Evolutionary conservation across 2,797 vertebrate genomes (phyloP).

Genomic region (Crax fasciolata): DNA sequence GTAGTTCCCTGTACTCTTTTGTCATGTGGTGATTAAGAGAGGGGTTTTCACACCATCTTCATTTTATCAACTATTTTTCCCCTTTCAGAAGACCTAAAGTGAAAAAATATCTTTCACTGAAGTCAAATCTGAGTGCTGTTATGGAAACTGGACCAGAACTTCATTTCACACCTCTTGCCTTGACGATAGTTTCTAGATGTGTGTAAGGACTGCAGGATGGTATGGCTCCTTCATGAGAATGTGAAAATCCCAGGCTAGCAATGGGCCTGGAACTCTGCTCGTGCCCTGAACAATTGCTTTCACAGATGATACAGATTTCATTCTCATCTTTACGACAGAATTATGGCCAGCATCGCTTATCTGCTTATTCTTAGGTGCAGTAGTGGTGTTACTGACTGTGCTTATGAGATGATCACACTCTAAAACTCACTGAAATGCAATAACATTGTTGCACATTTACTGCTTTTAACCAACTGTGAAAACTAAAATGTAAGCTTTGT

Average conservation of each 20-base stretch:
- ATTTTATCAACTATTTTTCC: not conserved
- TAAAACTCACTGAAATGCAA: slow-evolving; percentile 50
- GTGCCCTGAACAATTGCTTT: not conserved
- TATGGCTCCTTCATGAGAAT: not conserved
- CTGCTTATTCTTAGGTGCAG: not conserved
- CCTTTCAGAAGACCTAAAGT: not conserved
- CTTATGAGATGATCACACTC: not conserved
- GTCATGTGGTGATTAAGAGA: not conserved
- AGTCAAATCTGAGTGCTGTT: not conserved
- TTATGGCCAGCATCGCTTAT: not conserved
- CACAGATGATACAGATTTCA: not conserved
- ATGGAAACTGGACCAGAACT: not conserved
- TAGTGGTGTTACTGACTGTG: not conserved
- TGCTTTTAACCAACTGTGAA: slow-evolving; percentile 46
- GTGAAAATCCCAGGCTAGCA: not conserved
- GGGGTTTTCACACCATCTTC: not conserved
- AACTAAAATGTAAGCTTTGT: slow-evolving; percentile 3
- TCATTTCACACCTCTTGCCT: not conserved
- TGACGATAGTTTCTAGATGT: not conserved
- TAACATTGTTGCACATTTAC: slow-evolving; percentile 27
- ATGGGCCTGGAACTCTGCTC: not conserved
- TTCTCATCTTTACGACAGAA: not conserved
- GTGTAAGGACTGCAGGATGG: not conserved
- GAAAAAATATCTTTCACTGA: not conserved
- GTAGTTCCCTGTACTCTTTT: not conserved